Evolutionary conservation across 2,797 vertebrate species (phyloP).

Genomic region (Pyrrhura leucotis): DNA sequence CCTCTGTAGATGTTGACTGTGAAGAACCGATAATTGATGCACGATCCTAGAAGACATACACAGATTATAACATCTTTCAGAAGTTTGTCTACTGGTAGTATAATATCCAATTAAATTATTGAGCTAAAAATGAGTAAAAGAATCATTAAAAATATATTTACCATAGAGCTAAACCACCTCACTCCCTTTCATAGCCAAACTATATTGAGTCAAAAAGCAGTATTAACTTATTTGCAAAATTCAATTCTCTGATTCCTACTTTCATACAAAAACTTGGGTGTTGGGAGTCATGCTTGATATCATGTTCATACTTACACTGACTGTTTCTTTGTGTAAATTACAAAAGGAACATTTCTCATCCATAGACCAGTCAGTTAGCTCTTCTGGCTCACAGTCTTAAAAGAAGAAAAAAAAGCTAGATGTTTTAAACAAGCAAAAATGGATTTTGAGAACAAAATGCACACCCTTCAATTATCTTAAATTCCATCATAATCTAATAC

Average conservation of each 20-base stretch:
- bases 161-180: background rate
- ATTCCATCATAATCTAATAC: background rate
- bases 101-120: background rate
- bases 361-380: slow-evolving; percentile 94
- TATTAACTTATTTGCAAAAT: background rate
- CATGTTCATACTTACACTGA: slow-evolving; percentile 86
- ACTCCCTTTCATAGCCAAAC: background rate
- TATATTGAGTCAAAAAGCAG: background rate
- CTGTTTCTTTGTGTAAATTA: slow-evolving; percentile 93
- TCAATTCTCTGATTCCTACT: background rate
- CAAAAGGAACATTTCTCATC: slow-evolving; percentile 95
- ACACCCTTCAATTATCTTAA: background rate
- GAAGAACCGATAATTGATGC: slow-evolving; percentile 85
- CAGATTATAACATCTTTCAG: background rate
- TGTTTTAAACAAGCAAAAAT: slow-evolving; percentile 43
- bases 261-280: slow-evolving; percentile 21
- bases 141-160: background rate
- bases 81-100: background rate
- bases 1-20: slow-evolving; percentile 93
- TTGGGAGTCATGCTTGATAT: slow-evolving; percentile 38
- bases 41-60: slow-evolving; percentile 83
- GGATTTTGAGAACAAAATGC: background rate
- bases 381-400: slow-evolving; percentile 98
- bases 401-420: slow-evolving; percentile 70
- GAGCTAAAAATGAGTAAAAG: background rate